Conservation (phyloP, 64 coral and sea anemone species). For the Orbicella faveolata region DNA sequence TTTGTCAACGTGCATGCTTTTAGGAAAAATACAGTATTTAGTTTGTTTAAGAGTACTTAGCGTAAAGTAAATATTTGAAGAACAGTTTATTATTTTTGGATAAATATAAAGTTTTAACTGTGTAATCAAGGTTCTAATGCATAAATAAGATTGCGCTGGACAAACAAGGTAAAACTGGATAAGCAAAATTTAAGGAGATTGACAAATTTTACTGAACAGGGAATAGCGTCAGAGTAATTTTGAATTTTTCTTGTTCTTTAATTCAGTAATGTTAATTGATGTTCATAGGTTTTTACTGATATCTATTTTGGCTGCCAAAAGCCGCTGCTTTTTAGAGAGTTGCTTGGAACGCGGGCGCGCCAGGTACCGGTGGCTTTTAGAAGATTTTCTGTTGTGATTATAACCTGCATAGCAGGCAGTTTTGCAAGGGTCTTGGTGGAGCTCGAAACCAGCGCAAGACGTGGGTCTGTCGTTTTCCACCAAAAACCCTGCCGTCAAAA, state of each 20-base stretch:
- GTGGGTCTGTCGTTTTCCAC: background rate
- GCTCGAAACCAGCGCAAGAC: background rate
- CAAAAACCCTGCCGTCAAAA: too few relatives aligned
- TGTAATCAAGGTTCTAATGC: background rate
- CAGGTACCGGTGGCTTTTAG: background rate
- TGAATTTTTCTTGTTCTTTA: too few relatives aligned
- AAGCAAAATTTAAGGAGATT: background rate
- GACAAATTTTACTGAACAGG: background rate
- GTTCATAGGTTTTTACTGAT: background rate
- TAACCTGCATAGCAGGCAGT: background rate
- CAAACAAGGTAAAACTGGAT: background rate
- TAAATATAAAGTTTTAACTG: background rate
- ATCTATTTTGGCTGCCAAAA: background rate
- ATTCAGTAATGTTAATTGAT: too few relatives aligned
- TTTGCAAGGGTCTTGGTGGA: background rate
- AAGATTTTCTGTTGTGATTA: background rate
- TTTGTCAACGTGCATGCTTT: background rate
- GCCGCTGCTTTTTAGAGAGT: background rate
- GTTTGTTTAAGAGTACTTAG: background rate
- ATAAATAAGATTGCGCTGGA: background rate
- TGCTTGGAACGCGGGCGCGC: conserved; percentile 40
- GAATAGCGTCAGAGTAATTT: background rate
- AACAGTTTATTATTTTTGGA: conserved; percentile 20
- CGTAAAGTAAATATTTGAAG: background rate
- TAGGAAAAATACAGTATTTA: background rate